These are phyloP conservation scores for Scaptomyza parva DNA, from an alignment of 2,888 invertebrate species.

Conservation along the genomic window DNA sequence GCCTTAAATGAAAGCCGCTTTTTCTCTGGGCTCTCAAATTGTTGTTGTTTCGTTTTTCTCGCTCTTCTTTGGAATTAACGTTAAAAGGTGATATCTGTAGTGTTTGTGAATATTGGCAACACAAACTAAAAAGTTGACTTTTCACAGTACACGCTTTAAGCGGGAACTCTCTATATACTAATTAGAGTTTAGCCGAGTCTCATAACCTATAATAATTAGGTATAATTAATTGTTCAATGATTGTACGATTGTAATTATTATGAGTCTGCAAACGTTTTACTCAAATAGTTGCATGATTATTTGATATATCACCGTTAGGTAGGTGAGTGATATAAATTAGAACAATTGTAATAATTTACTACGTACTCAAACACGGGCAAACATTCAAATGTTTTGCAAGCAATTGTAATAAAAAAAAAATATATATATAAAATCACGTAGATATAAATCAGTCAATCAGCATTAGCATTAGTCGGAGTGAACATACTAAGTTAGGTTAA, in stretches of 20 bases:
- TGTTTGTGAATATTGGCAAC: not conserved
- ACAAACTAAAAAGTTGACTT: not conserved
- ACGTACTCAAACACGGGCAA: not conserved
- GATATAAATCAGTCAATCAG: not conserved
- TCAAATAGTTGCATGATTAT: slow-evolving; percentile 1
- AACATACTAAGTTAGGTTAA: not conserved
- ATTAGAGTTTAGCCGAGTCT: not conserved
- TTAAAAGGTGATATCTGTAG: slow-evolving; percentile 14
- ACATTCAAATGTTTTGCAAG: not conserved
- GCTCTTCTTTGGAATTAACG: slow-evolving; percentile 53
- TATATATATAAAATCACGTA: not conserved
- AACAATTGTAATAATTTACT: not conserved
- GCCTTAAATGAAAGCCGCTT: slow-evolving; percentile 4
- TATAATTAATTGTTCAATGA: slow-evolving; percentile 8
- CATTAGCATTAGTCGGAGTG: not conserved
- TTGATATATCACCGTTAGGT: not conserved
- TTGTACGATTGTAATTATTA: slow-evolving; percentile 1
- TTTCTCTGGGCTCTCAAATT: not conserved
- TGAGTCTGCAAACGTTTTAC: not conserved
- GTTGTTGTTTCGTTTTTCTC: not conserved
- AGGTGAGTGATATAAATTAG: slow-evolving; percentile 3
- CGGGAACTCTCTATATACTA: not conserved
- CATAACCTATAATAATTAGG: slow-evolving; percentile 18
- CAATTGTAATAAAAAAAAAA: not conserved
- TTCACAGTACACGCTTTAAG: not conserved